These are phyloP conservation scores for Phengaris arion DNA, from an alignment of 2,888 invertebrate genomes.

Conservation along the genomic window DNA sequence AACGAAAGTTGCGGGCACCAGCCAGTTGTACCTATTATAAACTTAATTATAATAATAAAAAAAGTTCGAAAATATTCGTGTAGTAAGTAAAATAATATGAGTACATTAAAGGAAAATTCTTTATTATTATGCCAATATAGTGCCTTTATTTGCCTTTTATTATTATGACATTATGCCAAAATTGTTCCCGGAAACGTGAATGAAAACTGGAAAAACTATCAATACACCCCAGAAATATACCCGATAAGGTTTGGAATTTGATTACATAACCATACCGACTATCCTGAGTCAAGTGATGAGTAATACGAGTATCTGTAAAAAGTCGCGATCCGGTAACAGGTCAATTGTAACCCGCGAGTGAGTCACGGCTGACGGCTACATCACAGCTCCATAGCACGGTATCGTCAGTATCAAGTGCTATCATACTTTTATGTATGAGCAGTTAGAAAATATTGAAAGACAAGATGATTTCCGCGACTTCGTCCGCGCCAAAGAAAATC, in stretches of 20 bases:
- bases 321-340: slow-evolving; percentile 47
- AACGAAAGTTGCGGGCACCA: too few species aligned
- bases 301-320: slow-evolving; percentile 65
- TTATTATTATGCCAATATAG: too few species aligned
- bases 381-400: slow-evolving; percentile 56
- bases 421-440: not conserved
- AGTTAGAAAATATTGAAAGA: too few species aligned
- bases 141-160: too few species aligned
- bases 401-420: slow-evolving; percentile 42
- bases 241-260: not conserved
- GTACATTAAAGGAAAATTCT: not conserved
- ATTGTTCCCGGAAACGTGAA: not conserved
- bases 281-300: slow-evolving; percentile 59
- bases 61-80: too few species aligned
- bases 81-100: not conserved
- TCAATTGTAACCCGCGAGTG: slow-evolving; percentile 49
- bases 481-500: too few species aligned
- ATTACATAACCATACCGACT: slow-evolving; percentile 47
- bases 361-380: slow-evolving; percentile 63
- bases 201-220: not conserved
- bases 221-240: not conserved
- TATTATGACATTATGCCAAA: not conserved
- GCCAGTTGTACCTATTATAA: too few species aligned
- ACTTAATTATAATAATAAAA: too few species aligned
- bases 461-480: too few species aligned